phyloP scores from a whole-genome alignment of 2,888 invertebrate species.

The Andrena camellia region DNA sequence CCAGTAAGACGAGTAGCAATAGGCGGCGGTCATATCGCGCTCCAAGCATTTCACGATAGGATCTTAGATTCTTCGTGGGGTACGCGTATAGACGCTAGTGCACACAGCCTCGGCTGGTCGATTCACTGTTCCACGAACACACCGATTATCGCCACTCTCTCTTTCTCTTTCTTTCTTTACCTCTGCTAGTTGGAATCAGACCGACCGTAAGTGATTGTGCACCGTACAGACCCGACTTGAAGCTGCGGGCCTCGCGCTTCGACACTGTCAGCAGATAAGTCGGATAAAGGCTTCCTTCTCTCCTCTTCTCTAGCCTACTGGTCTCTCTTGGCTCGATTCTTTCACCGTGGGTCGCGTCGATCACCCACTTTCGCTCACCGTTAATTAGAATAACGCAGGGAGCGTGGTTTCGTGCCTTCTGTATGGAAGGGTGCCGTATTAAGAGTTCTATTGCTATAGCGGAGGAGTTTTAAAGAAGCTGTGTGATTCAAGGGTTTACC shows the following conservation, averaged over 20 bases:
- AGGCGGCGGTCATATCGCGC: constrained; percentile 81
- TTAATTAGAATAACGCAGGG: constrained; percentile 38
- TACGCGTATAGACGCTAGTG: constrained; percentile 50
- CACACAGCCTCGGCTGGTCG: constrained; percentile 20
- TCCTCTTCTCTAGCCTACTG: background rate
- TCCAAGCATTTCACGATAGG: constrained; percentile 77
- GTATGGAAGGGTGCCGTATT: no score
- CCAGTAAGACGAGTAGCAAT: constrained; percentile 81
- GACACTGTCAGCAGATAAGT: constrained; percentile 64
- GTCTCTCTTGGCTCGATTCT: background rate
- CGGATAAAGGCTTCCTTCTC: constrained; percentile 35
- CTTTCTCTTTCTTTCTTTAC: constrained; percentile 8
- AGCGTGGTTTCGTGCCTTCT: background rate
- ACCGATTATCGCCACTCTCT: constrained; percentile 56
- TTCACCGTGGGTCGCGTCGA: background rate
- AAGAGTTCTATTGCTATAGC: no score
- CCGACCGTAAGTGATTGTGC: constrained; percentile 47
- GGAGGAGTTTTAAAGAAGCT: no score
- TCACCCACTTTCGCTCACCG: constrained; percentile 2
- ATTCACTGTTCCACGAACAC: constrained; percentile 51
- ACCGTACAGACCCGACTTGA: constrained; percentile 16
- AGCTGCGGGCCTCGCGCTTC: constrained; percentile 33
- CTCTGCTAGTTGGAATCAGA: constrained; percentile 44
- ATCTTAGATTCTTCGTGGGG: constrained; percentile 73
- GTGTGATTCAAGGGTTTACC: no score